Conservation (phyloP, 2,888 invertebrate species). For the Lycocerus yunnanus region DNA sequence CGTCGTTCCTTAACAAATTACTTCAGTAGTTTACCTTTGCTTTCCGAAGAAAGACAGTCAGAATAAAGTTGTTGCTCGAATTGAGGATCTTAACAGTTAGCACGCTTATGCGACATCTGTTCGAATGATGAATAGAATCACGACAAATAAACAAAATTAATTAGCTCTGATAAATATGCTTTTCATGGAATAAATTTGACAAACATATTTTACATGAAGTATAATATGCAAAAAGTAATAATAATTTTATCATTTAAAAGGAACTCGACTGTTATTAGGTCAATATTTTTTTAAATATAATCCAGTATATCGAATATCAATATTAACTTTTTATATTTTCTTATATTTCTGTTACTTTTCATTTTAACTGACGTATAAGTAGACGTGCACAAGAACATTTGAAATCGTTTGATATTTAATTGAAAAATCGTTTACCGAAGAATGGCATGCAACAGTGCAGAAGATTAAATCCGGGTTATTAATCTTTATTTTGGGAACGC, state of each 20-base stretch:
- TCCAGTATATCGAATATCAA: background rate
- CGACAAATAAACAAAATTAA: too few species aligned
- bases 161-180: too few species aligned
- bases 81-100: too few species aligned
- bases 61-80: too few species aligned
- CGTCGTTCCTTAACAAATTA: too few species aligned
- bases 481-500: background rate
- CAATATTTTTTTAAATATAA: background rate
- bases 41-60: too few species aligned
- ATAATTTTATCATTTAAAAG: too few species aligned
- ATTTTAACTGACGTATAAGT: background rate
- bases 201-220: background rate
- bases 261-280: background rate
- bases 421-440: background rate
- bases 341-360: background rate
- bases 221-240: background rate
- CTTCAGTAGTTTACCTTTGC: too few species aligned
- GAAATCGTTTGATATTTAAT: background rate
- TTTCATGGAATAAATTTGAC: background rate
- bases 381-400: background rate
- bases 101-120: too few species aligned
- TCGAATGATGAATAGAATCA: too few species aligned
- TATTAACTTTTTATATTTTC: background rate
- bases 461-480: background rate
- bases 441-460: background rate